Evolutionary conservation across 2,797 vertebrate genomes (phyloP), one percentile per base, ranked within the genome.

Genomic region (Okamejei kenojei): DNA sequence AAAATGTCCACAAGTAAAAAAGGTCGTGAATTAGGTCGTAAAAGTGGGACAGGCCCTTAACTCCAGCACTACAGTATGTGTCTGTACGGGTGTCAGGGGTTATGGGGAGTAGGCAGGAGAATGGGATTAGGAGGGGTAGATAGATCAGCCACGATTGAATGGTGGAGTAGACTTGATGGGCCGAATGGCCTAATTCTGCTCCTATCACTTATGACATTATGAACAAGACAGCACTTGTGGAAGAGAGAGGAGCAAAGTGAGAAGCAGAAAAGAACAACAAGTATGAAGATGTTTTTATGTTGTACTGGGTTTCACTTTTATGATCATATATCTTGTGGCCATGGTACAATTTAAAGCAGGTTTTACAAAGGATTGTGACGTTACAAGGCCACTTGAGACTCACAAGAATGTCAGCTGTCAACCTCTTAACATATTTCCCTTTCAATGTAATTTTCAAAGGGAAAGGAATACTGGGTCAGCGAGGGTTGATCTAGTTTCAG

Each of bases 341-440:
- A 29, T 35, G 54, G 45, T 68, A 91, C 68, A 91, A 91, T 91
- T 91, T 91, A 58, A 76, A 7, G 9, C 65, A 92, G 71, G 54
- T 74, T 92, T 92, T 58, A 17, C 29, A 74, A 92, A 92, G 90
- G 35, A 54, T 13, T 54, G 71, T 58, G 29, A 92, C 15, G 35
- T 92, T 76, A 29, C 38, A 58, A 76, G 32, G 38, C 35, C 71
- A 58, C 76, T 76, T 92, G 90, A 92, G 90, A 92, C 68, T 68
- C 90, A 54, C 38, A 92, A 54, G 54, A 45, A 58, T 92, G 90
- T 76, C 38, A 29, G 13, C 21, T 29, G 45, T 92, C 38, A 76
- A 92, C 71, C 90, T 76, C 38, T 92, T 74, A 91, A 76, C 71
- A 76, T 76, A 74, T 74, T 92, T 92, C 29, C 71, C 90, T 76